phyloP scores from a whole-genome alignment of 2,113 vertebrate species.

The Eretmochelys imbricata region DNA sequence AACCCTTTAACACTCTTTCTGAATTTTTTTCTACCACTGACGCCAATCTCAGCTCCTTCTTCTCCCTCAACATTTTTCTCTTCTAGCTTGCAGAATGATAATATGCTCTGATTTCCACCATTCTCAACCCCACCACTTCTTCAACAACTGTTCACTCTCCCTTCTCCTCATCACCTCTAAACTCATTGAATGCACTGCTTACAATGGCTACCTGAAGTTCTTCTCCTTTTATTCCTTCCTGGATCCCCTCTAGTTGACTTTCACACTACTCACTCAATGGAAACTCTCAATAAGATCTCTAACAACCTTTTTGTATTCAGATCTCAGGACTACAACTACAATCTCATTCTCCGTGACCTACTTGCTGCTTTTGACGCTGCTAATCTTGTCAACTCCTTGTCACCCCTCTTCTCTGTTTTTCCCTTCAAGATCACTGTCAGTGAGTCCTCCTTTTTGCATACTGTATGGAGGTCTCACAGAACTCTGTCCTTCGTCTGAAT shows the following conservation, averaged over 20 bases:
- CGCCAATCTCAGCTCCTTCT: neutral
- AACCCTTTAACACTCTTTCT: neutral
- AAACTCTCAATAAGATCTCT: neutral
- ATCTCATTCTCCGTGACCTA: neutral
- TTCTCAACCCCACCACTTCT: neutral
- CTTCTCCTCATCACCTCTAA: neutral
- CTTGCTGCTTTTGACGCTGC: neutral
- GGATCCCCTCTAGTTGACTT: neutral
- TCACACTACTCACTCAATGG: neutral
- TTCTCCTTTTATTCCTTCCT: neutral
- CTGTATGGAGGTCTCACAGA: neutral
- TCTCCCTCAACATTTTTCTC: neutral
- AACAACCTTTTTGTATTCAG: neutral
- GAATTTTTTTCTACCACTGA: neutral
- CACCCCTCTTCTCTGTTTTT: neutral
- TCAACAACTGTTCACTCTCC: neutral
- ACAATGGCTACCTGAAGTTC: neutral
- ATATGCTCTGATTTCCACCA: neutral
- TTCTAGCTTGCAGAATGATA: neutral
- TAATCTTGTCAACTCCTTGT: neutral
- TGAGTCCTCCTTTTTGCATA: neutral
- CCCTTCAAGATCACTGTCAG: neutral
- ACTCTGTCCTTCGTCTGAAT: neutral
- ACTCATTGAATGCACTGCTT: neutral
- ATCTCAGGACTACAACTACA: neutral